These are phyloP conservation scores for Leptoclinus maculatus DNA, from an alignment of 2,797 vertebrate species.

Conservation along the genomic window DNA sequence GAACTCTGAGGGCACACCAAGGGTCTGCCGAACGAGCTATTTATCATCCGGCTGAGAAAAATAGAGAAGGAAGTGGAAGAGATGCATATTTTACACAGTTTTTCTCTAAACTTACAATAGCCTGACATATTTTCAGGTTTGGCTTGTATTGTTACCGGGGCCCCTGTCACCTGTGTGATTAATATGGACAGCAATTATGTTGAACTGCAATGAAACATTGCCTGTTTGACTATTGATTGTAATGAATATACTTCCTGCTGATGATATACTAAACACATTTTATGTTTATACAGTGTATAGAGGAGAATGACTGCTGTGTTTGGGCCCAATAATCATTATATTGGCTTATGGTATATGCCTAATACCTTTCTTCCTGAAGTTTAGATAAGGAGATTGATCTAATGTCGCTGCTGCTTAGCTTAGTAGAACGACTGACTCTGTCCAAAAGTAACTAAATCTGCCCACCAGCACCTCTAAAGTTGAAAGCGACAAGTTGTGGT, in stretches of 20 bases:
- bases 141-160: slow-evolving; percentile 56
- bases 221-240: slow-evolving; percentile 30
- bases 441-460: neutral
- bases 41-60: slow-evolving; percentile 85
- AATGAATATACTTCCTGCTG: slow-evolving; percentile 13
- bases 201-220: slow-evolving; percentile 17
- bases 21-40: slow-evolving; percentile 82
- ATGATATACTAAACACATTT: neutral
- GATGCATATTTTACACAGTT: slow-evolving; percentile 83
- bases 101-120: slow-evolving; percentile 72
- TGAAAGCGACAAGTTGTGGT: slow-evolving; percentile 13
- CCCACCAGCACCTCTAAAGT: neutral
- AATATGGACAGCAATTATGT: slow-evolving; percentile 41
- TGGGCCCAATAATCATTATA: neutral
- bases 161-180: slow-evolving; percentile 68
- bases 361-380: neutral
- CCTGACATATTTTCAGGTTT: slow-evolving; percentile 73
- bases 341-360: neutral
- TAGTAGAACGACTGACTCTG: neutral
- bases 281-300: neutral
- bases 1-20: slow-evolving; percentile 87
- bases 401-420: neutral
- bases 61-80: slow-evolving; percentile 70
- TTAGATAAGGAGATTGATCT: neutral
- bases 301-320: neutral